phyloP scores from a whole-genome alignment of 2,113 vertebrate species.

The Phocoena sinus region DNA sequence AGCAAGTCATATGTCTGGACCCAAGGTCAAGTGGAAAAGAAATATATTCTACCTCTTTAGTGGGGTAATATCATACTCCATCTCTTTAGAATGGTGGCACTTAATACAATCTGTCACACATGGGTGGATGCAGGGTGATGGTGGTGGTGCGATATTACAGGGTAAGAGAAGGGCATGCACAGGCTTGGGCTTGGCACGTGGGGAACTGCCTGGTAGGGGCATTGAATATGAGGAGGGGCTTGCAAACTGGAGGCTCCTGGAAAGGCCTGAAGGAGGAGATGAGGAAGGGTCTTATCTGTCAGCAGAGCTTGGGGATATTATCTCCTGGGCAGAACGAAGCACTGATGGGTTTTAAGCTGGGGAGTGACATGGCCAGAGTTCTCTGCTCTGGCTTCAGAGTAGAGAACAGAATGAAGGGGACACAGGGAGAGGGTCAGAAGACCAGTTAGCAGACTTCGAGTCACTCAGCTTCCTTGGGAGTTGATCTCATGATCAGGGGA shows the following conservation, averaged over 20 bases:
- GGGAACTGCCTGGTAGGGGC: not conserved
- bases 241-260: not conserved
- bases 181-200: rapidly evolving
- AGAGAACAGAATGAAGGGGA: not conserved
- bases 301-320: not conserved
- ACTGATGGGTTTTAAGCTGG: not conserved
- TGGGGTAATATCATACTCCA: not conserved
- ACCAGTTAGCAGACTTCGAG: not conserved
- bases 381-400: not conserved
- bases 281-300: not conserved
- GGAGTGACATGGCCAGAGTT: not conserved
- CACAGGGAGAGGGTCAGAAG: not conserved
- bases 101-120: not conserved
- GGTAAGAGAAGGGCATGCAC: too few species aligned
- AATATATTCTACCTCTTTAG: not conserved
- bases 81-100: not conserved
- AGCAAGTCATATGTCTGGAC: not conserved
- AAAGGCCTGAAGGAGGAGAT: not conserved
- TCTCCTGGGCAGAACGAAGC: not conserved
- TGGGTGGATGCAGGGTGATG: not conserved
- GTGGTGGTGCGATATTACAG: not conserved
- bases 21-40: not conserved
- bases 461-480: not conserved
- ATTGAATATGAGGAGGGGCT: not conserved
- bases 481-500: not conserved